Evolutionary conservation across 2,888 invertebrate genomes (phyloP).

Genomic region (Melanchra persicariae): DNA sequence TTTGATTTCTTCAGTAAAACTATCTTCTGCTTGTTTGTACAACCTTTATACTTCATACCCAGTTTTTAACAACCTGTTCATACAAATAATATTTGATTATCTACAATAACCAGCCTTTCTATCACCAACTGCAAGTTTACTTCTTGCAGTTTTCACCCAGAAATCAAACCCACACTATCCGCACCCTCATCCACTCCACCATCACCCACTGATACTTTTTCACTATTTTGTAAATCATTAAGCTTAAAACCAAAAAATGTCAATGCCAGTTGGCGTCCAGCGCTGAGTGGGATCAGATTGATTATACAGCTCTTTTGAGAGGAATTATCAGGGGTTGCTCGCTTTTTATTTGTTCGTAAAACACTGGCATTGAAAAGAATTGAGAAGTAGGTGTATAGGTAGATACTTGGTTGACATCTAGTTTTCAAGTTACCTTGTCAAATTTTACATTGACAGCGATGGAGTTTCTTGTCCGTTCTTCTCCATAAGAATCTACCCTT

Average conservation of each 20-base stretch:
- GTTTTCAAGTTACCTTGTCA: too few species aligned
- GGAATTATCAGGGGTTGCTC: background rate
- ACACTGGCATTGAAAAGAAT: too few species aligned
- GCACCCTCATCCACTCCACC: constrained; percentile 39
- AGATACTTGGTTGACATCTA: too few species aligned
- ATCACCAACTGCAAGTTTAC: too few species aligned
- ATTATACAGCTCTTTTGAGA: constrained; percentile 61
- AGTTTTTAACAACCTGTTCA: background rate
- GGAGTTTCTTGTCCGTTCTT: too few species aligned
- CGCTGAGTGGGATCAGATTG: constrained; percentile 73
- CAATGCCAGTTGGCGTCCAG: constrained; percentile 81
- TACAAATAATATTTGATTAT: too few species aligned
- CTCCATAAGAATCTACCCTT: too few species aligned
- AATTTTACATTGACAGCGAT: too few species aligned
- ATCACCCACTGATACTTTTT: constrained; percentile 73
- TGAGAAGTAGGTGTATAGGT: too few species aligned
- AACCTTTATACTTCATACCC: background rate
- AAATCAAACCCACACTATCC: constrained; percentile 71
- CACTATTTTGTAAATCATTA: constrained; percentile 88
- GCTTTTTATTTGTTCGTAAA: background rate
- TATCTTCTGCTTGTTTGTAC: background rate
- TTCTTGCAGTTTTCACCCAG: background rate
- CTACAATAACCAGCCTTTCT: too few species aligned
- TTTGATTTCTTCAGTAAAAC: background rate
- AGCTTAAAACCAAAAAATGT: constrained; percentile 88